Base-by-base conservation (phyloP, 2,888 invertebrate species). In the Microplitis deprimator region DNA sequence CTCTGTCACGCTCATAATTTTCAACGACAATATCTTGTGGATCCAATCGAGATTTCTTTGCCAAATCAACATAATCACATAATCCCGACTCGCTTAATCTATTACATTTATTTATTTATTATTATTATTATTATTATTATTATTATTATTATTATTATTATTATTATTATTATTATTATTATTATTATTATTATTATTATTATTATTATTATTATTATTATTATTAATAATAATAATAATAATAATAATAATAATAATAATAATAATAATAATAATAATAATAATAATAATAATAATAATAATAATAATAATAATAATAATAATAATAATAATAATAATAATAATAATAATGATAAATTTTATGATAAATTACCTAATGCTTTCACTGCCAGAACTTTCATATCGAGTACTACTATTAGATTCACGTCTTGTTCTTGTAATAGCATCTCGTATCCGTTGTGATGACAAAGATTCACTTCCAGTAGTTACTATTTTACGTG, bases 361-460 rank as follows among this genome's bases (percentile, higher is more conserved):
- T 29, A 64, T 72, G 59, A 29, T 7, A 41, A 77, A 75, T 16
- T 77, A 89, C 89, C 89, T 88, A 62, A 89, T 83, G 68, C 89
- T 87, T 77, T 89, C 89, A 79, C 89, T 89, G 13, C 89, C 89
- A 74, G 89, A 89, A 80, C 89, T 89, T 78, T 89, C 89, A 80
- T 89, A 89, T 83, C 89, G 85, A 8, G 89, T 79, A 74, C 89
- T 89, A 81, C 89, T 89, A 75, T 88, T 89, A 0, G 89, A 89
- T 77, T 89, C 89, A 59, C 89, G 83, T 72, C 89, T 85, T n/a
- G 89, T 89, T 76, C 89, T 86, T 50, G 88, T 88, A 75, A 89
- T 89, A 62, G 89, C 87, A 75, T 89, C 89, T 5, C 89, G 85
- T 79, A 89, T 87, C 77, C 89, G 85, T 68, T 89, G 89, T n/a